Base-by-base conservation (phyloP, 1,140 invertebrate species). In the Drosophila suzukii region DNA sequence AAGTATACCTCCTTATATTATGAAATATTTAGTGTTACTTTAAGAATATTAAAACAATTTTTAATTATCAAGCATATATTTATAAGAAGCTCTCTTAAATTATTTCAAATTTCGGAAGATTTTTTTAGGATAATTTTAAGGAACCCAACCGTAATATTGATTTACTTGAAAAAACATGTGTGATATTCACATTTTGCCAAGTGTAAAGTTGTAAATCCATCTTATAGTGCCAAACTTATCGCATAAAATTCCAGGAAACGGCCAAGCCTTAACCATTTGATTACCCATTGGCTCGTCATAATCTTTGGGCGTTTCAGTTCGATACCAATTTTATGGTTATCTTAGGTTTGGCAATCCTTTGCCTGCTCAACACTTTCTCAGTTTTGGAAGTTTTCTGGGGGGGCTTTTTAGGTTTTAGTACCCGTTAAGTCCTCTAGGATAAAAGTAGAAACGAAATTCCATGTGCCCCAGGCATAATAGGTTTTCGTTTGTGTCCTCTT, bases 321-420 rank as follows among this genome's bases (percentile, higher is more conserved):
- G 34, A 56, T 65, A 34, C 71, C 27, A 10, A 27, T 51, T 67
- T 75, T 73, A 73, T 44, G 49, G 39, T 13, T 38, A 49, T 38
- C 57, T 38, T 27, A 50, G 36, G 46, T 1, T 1, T 34, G 47
- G 4, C 44, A 58, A 75, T 75, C 73, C 61, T 50, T 66, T 55
- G 61, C 73, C 61, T 67, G 49, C 72, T 76, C 73, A 76, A 76
- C 73, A 76, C 73, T 76, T 76, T 76, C 62, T 11, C 8, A 53
- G 41, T 65, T 62, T 51, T 55, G 24, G n/a, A 68, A 68, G 47
- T 67, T 66, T 46, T 68, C 15, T 7, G 30, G 36, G 59, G 15
- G 15, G 6, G 34, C 41, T 17, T 38, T 53, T 43, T 50, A 12
- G 54, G 27, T 74, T 82, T 78, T 84, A 78, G 68, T 75, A 62